Conservation (phyloP, 2,888 invertebrate genomes). For the Scaeva pyrastri region DNA sequence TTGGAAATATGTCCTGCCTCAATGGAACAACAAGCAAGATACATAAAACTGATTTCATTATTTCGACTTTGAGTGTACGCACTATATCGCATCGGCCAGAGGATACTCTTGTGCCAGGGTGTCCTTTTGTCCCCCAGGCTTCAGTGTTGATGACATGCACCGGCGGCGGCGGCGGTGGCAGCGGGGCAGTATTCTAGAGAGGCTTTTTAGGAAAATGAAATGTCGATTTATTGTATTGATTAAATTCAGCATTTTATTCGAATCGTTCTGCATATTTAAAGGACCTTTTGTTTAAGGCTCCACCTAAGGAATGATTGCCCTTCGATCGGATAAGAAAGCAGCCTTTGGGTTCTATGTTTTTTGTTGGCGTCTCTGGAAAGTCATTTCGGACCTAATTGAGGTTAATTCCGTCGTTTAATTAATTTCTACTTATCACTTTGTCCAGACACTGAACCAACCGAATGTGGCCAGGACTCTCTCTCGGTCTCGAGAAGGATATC, state of each 20-base stretch:
- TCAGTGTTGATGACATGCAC: background rate
- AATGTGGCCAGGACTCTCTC: constrained; percentile 32
- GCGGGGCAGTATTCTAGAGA: no score
- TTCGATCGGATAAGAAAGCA: constrained; percentile 5
- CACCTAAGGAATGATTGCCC: background rate
- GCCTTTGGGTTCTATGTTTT: background rate
- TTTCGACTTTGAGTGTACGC: constrained; percentile 37
- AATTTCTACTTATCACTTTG: constrained; percentile 81
- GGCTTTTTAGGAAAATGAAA: constrained; percentile 36
- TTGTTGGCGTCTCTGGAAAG: background rate
- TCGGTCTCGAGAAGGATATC: background rate
- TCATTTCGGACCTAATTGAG: constrained; percentile 57
- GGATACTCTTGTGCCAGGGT: constrained; percentile 18
- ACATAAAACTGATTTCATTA: constrained; percentile 72
- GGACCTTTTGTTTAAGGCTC: constrained; percentile 17
- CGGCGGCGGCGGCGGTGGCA: no score
- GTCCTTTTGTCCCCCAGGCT: constrained; percentile 8
- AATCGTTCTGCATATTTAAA: constrained; percentile 20
- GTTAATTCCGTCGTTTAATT: constrained; percentile 80
- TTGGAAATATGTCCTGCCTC: constrained; percentile 61
- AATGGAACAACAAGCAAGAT: constrained; percentile 60
- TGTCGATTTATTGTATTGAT: constrained; percentile 64
- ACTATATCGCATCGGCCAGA: constrained; percentile 7
- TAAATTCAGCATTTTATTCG: constrained; percentile 57
- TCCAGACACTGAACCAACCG: constrained; percentile 57